Evolutionary conservation across 2,888 invertebrate species (phyloP).

Genomic region (Meliscaeva auricollis): DNA sequence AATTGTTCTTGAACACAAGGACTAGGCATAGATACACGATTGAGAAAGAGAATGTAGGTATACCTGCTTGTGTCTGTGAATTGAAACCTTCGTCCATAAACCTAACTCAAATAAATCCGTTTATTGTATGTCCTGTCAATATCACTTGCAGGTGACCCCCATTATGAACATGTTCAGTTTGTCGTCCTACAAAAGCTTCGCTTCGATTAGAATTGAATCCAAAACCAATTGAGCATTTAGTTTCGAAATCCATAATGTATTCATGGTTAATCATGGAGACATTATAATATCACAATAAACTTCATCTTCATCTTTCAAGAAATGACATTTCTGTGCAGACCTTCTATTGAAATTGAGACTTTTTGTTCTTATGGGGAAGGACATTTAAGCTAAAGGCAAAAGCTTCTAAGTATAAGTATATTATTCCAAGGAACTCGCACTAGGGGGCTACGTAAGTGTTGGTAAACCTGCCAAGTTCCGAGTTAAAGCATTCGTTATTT

Average conservation of each 20-base stretch:
- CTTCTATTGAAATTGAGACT: background rate
- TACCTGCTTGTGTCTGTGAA: background rate
- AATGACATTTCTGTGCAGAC: background rate
- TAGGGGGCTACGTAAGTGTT: too few relatives aligned
- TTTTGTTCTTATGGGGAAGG: background rate
- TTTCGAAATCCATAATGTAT: constrained; percentile 32
- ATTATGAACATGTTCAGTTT: constrained; percentile 31
- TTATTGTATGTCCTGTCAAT: constrained; percentile 37
- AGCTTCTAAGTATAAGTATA: background rate
- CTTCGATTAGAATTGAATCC: constrained; percentile 21
- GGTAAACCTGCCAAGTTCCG: too few relatives aligned
- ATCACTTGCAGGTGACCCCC: constrained; percentile 29
- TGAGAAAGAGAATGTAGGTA: background rate
- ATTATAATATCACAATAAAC: constrained; percentile 18
- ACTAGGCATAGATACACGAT: background rate
- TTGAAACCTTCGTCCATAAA: constrained; percentile 5
- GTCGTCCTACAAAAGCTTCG: constrained; percentile 21
- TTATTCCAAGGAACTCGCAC: too few relatives aligned
- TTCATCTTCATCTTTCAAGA: constrained; percentile 13
- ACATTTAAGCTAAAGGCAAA: background rate
- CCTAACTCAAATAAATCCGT: constrained; percentile 43
- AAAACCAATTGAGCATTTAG: constrained; percentile 38
- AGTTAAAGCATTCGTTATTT: too few relatives aligned
- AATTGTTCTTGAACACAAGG: constrained; percentile 30
- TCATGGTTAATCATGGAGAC: constrained; percentile 34